Base-by-base conservation (phyloP, 2,113 vertebrate species). In the Butastur rufipennis region DNA sequence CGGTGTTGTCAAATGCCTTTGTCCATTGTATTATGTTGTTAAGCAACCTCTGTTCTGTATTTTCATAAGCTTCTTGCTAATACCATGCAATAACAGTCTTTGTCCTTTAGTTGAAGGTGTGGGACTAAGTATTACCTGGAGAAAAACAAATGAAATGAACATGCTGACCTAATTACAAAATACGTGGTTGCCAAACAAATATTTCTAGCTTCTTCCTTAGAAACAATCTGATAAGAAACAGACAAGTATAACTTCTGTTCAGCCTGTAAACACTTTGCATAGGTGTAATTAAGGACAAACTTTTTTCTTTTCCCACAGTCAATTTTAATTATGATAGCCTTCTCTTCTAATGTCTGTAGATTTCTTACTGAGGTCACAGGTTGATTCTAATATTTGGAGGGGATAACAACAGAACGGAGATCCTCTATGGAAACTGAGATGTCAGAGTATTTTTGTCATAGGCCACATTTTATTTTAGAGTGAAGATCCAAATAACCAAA, bases 151-250 rank as follows among this genome's bases (percentile, higher is more conserved):
- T 67, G 80, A 86, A 95, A 74, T 78, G 78, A 93, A 87, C 88
- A 90, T 85, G 56, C 74, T 95, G 95, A 92, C 88, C 96, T 97
- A 81, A 93, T 96, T 97, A 96, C 71, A 89, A 96, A 97, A 97
- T 80, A 92, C 97, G 48, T 87, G 86, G 88, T 97, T 97, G 90
- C 95, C 86, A 93, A 93, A 92, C 72, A 91, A 96, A 98, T 97
- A 97, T 96, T 97, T 91, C 94, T 70, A 73, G 66, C 75, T 84
- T 97, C 83, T 95, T 97, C 91, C 88, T 81, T 94, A 94, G 80
- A 95, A 94, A 96, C 95, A 87, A 96, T 92, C 84, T 80, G 86
- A 92, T 97, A 96, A 96, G 95, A 94, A 94, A 83, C 56, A 96
- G 72, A 42, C 53, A 97, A 95, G 36, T 47, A 88, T 58, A 85